Evolutionary conservation across 1,140 invertebrate species (phyloP).

Genomic region (Thaumatotibia leucotreta): DNA sequence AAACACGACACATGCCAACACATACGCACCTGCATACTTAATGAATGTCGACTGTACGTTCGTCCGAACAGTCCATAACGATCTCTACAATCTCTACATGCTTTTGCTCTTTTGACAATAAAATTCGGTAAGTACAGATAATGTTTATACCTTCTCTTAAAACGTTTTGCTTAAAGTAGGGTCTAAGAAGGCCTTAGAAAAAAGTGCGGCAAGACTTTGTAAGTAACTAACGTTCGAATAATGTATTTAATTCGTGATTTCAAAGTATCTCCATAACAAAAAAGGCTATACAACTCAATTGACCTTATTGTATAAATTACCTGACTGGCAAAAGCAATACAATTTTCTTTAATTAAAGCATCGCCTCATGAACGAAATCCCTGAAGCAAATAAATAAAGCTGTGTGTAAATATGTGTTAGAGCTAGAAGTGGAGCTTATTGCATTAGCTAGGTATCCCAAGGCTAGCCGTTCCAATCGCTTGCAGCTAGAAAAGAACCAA

Average conservation of each 20-base stretch:
- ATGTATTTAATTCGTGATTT: too few species aligned
- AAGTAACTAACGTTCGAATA: too few species aligned
- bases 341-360: slow-evolving; percentile 6
- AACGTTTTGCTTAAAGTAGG: too few species aligned
- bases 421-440: slow-evolving; percentile 13
- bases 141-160: not conserved
- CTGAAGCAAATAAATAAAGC: slow-evolving; percentile 8
- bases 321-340: not conserved
- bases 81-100: not conserved
- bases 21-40: not conserved
- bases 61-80: not conserved
- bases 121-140: not conserved
- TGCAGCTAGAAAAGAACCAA: too few species aligned
- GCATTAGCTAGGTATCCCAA: slow-evolving; percentile 11
- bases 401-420: slow-evolving; percentile 6
- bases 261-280: too few species aligned
- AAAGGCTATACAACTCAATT: too few species aligned
- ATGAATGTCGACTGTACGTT: not conserved
- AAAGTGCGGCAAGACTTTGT: not conserved
- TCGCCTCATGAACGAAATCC: not conserved
- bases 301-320: too few species aligned
- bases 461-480: not conserved
- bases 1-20: not conserved
- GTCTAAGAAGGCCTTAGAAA: not conserved
- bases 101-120: not conserved